Evolutionary conservation across 1,140 invertebrate genomes (phyloP).

Genomic region (Drosophila asahinai): DNA sequence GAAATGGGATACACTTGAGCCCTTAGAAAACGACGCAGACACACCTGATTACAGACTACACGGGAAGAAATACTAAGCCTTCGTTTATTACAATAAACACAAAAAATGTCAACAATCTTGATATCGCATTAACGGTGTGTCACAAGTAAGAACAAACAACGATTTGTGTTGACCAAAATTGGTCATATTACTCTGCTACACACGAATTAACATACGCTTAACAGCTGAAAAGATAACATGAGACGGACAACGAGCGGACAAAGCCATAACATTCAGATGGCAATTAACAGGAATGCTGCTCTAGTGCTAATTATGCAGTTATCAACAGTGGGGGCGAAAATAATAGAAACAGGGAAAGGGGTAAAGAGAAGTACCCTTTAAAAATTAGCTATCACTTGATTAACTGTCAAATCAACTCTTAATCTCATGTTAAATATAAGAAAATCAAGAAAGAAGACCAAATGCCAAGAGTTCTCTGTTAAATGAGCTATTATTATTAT

Average conservation of each 20-base stretch:
- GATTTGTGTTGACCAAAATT: conserved; percentile 30
- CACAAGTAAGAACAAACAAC: conserved; percentile 8
- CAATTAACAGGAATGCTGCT: conserved; percentile 11
- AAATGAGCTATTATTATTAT: no score
- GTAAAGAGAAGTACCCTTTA: no score
- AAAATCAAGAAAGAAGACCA: no score
- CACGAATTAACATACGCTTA: conserved; percentile 24
- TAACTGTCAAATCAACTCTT: no score
- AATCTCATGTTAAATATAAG: background rate
- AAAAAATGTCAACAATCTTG: background rate
- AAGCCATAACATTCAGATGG: conserved; percentile 2
- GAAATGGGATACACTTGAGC: conserved; percentile 25
- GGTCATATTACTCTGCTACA: conserved; percentile 9
- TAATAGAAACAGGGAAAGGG: background rate
- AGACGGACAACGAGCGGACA: background rate
- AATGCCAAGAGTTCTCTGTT: no score
- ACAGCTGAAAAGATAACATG: conserved; percentile 14
- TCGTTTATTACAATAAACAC: background rate
- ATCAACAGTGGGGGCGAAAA: conserved; percentile 9
- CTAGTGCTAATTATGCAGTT: conserved; percentile 5
- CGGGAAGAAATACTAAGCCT: conserved; percentile 1
- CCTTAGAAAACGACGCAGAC: conserved; percentile 9
- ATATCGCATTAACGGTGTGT: conserved; percentile 6
- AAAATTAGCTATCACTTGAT: no score
- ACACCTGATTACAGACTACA: conserved; percentile 10